Evolutionary conservation across 2,888 invertebrate genomes (phyloP).

Genomic region (Philaethria dido): DNA sequence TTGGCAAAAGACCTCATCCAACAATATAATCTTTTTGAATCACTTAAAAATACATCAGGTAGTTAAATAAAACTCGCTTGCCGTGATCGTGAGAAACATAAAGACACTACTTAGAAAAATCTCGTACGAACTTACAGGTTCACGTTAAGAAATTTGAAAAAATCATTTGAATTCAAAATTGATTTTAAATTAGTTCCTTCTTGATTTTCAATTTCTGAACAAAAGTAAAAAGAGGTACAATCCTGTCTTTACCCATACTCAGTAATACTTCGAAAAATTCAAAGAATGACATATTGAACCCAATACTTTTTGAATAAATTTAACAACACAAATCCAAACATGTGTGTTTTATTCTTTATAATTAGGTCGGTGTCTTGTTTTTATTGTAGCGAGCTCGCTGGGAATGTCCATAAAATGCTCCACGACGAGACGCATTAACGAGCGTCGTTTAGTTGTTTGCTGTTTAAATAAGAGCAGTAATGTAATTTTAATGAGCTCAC

Average conservation of each 20-base stretch:
- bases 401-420: slow-evolving; percentile 74
- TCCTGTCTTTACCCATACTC: background rate
- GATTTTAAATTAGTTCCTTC: background rate
- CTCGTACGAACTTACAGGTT: slow-evolving; percentile 20
- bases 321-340: slow-evolving; percentile 44
- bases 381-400: slow-evolving; percentile 48
- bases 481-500: slow-evolving; percentile 81
- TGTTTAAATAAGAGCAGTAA: slow-evolving; percentile 80
- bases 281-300: slow-evolving; percentile 35
- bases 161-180: background rate
- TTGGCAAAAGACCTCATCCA: slow-evolving; percentile 56
- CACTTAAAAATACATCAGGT: slow-evolving; percentile 72
- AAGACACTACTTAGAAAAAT: slow-evolving; percentile 45
- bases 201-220: slow-evolving; percentile 41
- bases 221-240: background rate
- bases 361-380: slow-evolving; percentile 47
- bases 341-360: slow-evolving; percentile 48
- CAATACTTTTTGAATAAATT: slow-evolving; percentile 40
- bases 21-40: slow-evolving; percentile 59
- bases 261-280: slow-evolving; percentile 18
- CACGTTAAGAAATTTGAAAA: background rate
- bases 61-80: slow-evolving; percentile 60
- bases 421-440: slow-evolving; percentile 73
- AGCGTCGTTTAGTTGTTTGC: slow-evolving; percentile 79
- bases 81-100: slow-evolving; percentile 41